These are phyloP conservation scores for Brienomyrus brachyistius DNA, from an alignment of 2,113 vertebrate species.

Conservation along the genomic window DNA sequence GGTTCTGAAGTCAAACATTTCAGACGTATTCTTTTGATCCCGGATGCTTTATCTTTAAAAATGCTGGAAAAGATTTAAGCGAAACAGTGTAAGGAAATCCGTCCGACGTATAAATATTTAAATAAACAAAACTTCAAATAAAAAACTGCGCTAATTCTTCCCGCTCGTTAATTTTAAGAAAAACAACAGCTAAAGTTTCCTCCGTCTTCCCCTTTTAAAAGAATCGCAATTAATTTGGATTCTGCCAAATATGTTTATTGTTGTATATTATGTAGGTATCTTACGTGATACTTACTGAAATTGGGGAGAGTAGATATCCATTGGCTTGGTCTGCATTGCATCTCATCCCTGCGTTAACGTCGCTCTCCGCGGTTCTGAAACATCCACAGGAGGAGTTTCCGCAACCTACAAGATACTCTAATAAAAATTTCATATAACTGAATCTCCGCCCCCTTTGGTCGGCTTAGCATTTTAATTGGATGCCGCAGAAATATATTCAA, in stretches of 20 bases:
- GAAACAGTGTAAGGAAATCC: not conserved
- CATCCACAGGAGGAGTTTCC: not conserved
- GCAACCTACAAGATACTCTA: not conserved
- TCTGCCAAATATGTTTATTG: not conserved
- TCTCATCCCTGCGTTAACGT: not conserved
- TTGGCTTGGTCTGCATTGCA: not conserved
- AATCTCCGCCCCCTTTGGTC: not conserved
- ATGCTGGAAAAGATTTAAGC: not conserved
- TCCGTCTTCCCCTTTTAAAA: not conserved
- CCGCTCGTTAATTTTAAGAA: not conserved
- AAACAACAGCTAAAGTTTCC: not conserved
- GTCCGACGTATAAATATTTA: not conserved
- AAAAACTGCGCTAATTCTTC: not conserved
- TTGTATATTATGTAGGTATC: not conserved
- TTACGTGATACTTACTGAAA: not conserved
- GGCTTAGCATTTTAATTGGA: not conserved
- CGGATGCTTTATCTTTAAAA: not conserved
- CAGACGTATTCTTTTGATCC: not conserved
- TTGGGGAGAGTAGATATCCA: not conserved
- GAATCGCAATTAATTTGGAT: not conserved
- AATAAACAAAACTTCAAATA: not conserved
- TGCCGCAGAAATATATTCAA: not conserved
- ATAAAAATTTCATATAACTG: not conserved
- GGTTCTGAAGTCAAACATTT: not conserved
- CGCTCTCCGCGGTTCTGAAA: constrained; percentile 17